Evolutionary conservation across 2,113 vertebrate species (phyloP).

Genomic region (Heteronetta atricapilla): DNA sequence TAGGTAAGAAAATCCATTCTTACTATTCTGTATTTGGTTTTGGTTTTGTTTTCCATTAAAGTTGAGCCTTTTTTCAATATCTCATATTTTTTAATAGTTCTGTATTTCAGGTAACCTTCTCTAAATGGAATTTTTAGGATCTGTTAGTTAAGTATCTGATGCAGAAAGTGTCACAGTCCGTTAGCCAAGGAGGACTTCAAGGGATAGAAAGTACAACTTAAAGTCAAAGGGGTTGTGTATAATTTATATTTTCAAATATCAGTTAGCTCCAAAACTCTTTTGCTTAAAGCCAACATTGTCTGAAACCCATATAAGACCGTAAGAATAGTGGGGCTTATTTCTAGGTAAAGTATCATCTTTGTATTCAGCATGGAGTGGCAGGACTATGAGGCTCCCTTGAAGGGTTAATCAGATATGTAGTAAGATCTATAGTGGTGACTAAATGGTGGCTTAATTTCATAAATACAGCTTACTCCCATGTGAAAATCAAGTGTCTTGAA

Average conservation of each 20-base stretch:
- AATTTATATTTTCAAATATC: background rate
- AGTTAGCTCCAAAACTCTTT: background rate
- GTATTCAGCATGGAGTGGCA: background rate
- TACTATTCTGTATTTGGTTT: background rate
- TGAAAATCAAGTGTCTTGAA: background rate
- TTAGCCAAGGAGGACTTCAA: background rate
- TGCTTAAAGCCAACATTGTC: background rate
- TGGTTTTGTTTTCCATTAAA: background rate
- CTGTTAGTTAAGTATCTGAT: background rate
- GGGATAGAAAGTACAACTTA: background rate
- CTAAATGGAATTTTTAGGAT: background rate
- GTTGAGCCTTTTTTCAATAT: background rate
- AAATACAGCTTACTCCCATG: background rate
- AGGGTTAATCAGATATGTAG: background rate
- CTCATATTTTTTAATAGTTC: background rate
- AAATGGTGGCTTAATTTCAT: background rate
- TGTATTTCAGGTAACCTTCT: background rate
- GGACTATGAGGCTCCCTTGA: background rate
- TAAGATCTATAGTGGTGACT: background rate
- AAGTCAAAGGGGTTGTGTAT: background rate
- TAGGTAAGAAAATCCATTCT: background rate
- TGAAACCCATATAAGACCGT: background rate
- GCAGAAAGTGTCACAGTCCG: accelerated
- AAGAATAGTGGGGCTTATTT: accelerated
- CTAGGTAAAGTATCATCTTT: background rate